Base-by-base conservation (phyloP, 2,797 vertebrate species). In the Potorous gilbertii region DNA sequence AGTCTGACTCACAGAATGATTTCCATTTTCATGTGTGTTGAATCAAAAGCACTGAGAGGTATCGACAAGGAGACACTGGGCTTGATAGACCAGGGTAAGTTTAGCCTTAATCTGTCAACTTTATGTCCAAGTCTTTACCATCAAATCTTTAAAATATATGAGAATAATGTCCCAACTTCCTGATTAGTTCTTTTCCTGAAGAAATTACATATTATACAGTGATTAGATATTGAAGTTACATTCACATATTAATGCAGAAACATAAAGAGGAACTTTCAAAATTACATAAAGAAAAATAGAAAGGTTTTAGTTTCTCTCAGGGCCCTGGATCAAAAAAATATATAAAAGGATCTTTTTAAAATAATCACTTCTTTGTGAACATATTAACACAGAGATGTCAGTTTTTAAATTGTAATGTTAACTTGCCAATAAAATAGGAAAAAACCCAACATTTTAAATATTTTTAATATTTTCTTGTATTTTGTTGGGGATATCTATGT, bases 391-490 rank as follows among this genome's bases (percentile, higher is more conserved):
- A 98, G 94, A 98, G 97, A 98, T 96, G 98, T 96, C 97, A 97
- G 97, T 97, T 95, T 98, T 98, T 97, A 98, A 98, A 98, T 96
- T 98, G 98, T 97, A 97, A 97, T 95, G 96, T 98, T 98, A 97
- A 98, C 97, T 98, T 18, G 87, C 98, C 98, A 98, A 97, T 98
- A 98, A 98, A 98, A 98, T 97, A 98, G 98, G 98, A 98, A 98
- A 98, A 98, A 98, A 98, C 98, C 97, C 98, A 99, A 98, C 97
- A 98, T 97, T 98, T 98, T 98, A 98, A 98, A 98, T 96, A 97
- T 97, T 98, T 98, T 98, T 98, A 98, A 99, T 55, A 56, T 98
- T 99, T 98, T 98, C 95, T 96, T 97, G 96, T 95, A 97, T 98
- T 96, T 94, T 97, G 97, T 97, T 50, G 74, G 74, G 74, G 9